These are phyloP conservation scores for Antechinus flavipes DNA, from an alignment of 2,113 vertebrate genomes.

Conservation along the genomic window DNA sequence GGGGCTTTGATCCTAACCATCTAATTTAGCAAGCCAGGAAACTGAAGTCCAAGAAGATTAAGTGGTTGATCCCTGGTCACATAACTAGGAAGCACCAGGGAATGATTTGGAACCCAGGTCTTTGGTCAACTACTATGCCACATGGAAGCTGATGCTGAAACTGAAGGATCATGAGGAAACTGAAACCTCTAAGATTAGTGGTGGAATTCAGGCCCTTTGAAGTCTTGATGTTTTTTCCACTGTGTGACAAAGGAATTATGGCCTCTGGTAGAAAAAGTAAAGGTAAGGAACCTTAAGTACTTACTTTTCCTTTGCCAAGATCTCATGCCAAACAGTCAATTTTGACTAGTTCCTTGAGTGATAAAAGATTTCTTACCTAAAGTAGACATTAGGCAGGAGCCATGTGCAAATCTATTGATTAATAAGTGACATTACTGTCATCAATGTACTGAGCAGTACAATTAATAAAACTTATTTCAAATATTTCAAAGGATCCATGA, in stretches of 20 bases:
- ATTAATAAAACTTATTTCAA: background rate
- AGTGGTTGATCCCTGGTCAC: background rate
- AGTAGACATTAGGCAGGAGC: too few species aligned
- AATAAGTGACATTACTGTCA: background rate
- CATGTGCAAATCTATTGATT: background rate
- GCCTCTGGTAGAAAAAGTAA: too few species aligned
- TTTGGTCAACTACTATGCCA: background rate
- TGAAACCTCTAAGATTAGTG: background rate
- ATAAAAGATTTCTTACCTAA: too few species aligned
- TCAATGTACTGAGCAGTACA: background rate
- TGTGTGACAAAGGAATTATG: too few species aligned
- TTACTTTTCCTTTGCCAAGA: too few species aligned
- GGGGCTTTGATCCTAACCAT: too few species aligned
- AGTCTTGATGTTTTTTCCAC: too few species aligned
- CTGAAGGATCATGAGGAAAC: background rate
- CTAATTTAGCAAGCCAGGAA: background rate
- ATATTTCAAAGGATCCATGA: background rate
- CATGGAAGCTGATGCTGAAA: background rate
- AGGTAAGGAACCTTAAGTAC: too few species aligned
- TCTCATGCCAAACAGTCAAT: too few species aligned
- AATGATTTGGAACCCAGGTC: background rate
- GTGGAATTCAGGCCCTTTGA: background rate
- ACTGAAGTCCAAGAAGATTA: background rate
- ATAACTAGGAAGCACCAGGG: background rate
- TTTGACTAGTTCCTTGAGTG: too few species aligned